Evolutionary conservation across 2,113 vertebrate species (phyloP).

Genomic region (Ciconia maguari): DNA sequence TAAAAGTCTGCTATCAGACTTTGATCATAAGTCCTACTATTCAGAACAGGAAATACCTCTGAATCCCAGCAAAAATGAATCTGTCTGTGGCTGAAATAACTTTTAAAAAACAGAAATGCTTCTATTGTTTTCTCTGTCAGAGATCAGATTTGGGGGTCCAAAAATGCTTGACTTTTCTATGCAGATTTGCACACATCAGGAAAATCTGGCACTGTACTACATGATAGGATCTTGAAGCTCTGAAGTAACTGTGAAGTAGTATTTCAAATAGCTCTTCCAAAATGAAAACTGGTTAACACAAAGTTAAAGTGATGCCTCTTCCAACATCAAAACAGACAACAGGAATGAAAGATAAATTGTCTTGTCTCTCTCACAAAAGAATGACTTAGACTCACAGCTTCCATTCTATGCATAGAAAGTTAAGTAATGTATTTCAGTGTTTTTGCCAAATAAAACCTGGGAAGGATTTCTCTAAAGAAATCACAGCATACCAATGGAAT

Average conservation of each 20-base stretch:
- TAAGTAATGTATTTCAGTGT: background rate
- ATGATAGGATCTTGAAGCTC: constrained; percentile 26
- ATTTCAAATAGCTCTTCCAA: constrained; percentile 60
- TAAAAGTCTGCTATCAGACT: constrained; percentile 28
- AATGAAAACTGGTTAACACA: constrained; percentile 47
- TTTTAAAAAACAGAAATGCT: constrained; percentile 37
- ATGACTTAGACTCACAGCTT: constrained; percentile 38
- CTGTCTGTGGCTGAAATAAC: constrained; percentile 41
- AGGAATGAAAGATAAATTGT: constrained; percentile 9
- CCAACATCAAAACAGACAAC: constrained; percentile 1
- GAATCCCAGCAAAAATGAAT: constrained; percentile 41
- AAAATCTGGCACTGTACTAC: constrained; percentile 30
- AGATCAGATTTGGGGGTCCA: constrained; percentile 22
- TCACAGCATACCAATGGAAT: background rate
- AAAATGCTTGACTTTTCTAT: constrained; percentile 47
- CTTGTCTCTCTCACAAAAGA: constrained; percentile 1
- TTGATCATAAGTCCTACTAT: background rate
- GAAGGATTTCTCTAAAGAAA: constrained; percentile 48
- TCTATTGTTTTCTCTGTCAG: constrained; percentile 34
- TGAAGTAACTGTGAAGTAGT: constrained; percentile 41
- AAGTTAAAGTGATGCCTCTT: constrained; percentile 42
- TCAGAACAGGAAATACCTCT: constrained; percentile 53
- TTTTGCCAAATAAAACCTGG: constrained; percentile 38
- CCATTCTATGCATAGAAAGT: constrained; percentile 8
- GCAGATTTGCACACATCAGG: background rate